Conservation (phyloP, 2,797 vertebrate genomes). For the Eidolon dupreanum region DNA sequence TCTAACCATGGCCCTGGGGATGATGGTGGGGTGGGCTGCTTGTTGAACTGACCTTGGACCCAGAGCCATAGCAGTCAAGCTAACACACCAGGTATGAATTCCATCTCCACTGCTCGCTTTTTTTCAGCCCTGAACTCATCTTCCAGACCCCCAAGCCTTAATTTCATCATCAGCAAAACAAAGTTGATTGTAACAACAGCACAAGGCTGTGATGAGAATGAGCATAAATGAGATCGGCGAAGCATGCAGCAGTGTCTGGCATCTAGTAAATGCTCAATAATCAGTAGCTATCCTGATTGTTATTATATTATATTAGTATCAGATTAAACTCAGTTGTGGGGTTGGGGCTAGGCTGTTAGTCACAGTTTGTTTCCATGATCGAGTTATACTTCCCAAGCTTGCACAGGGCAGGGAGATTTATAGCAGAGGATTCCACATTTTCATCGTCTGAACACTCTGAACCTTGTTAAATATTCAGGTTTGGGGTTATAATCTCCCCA, state of each 20-base stretch:
- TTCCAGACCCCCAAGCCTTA: not conserved
- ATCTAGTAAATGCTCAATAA: not conserved
- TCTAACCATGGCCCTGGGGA: not conserved
- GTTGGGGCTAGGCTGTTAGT: not conserved
- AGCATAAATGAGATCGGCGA: not conserved
- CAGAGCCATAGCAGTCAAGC: too few species aligned
- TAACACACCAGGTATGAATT: not conserved
- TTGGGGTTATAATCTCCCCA: not conserved
- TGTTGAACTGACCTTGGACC: not conserved
- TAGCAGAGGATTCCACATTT: not conserved
- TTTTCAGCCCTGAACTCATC: not conserved
- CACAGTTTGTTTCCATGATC: not conserved
- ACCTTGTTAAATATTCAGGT: not conserved
- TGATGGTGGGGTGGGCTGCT: not conserved
- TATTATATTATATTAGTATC: not conserved
- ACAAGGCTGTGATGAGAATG: not conserved
- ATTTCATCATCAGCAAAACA: not conserved
- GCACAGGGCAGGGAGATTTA: not conserved
- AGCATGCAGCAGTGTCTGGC: not conserved
- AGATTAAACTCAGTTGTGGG: not conserved
- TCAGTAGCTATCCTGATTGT: not conserved
- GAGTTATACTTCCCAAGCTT: not conserved
- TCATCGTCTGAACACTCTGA: not conserved
- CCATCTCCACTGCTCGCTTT: not conserved
- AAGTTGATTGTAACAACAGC: not conserved